Evolutionary conservation across 2,888 invertebrate species (phyloP).

Genomic region (Gortyna flavago): DNA sequence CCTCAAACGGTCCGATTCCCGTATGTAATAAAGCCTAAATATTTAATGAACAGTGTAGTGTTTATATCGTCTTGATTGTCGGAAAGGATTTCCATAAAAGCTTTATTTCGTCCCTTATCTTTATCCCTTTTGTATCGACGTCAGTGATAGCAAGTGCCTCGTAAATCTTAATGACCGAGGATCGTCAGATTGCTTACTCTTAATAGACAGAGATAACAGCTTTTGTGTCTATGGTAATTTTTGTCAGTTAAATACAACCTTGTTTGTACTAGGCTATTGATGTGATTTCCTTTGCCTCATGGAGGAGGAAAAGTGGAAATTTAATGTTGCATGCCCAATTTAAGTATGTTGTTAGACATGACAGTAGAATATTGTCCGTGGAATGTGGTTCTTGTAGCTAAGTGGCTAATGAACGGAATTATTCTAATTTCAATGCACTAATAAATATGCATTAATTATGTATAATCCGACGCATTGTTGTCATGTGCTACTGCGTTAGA

Average conservation of each 20-base stretch:
- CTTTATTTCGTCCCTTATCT: conserved; percentile 71
- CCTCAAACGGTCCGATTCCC: conserved; percentile 10
- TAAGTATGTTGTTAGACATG: conserved; percentile 19
- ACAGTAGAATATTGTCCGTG: conserved; percentile 23
- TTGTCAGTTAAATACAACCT: conserved; percentile 50
- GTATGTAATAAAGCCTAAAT: conserved; percentile 50
- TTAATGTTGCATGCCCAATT: conserved; percentile 44
- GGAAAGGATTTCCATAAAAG: conserved; percentile 72
- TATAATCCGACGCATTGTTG: conserved; percentile 30
- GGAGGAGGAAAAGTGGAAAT: conserved; percentile 37
- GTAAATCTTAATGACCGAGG: conserved; percentile 78
- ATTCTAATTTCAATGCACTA: conserved; percentile 59
- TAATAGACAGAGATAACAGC: conserved; percentile 63
- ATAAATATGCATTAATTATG: conserved; percentile 52
- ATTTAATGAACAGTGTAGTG: conserved; percentile 63
- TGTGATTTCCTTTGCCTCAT: conserved; percentile 42
- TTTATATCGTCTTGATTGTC: conserved; percentile 68
- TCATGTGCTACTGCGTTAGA: conserved; percentile 21
- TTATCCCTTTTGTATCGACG: conserved; percentile 69
- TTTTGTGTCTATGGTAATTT: conserved; percentile 63
- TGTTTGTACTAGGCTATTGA: conserved; percentile 34
- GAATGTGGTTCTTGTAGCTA: conserved; percentile 52
- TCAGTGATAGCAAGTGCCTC: conserved; percentile 77
- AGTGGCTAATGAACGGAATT: conserved; percentile 47
- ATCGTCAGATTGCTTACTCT: conserved; percentile 67